Base-by-base conservation (phyloP, 2,113 vertebrate genomes). In the Glaucidium brasilianum region DNA sequence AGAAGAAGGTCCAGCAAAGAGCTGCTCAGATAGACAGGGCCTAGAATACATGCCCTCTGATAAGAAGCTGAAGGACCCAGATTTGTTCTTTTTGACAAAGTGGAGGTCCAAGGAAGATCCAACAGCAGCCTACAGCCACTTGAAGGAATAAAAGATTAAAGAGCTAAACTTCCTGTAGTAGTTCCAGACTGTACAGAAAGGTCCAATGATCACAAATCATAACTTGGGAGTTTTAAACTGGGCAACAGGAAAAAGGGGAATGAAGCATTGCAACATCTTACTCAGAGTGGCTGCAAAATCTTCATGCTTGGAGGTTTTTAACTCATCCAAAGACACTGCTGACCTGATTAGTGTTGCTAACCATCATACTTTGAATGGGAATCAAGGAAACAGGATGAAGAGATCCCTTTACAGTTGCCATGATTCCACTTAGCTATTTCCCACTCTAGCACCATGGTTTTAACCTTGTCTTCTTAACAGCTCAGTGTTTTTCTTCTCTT, bases 351-450 rank as follows among this genome's bases (percentile, higher is more conserved):
- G 19, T 10, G 15, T 1, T 72, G 11, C 35, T 10, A 67, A 20
- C 15, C 68, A 12, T 26, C 34, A 77, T 6, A 53, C 16, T 85
- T 62, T 27, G 27, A 68, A 20, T 29, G 6, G 14, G 19, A 90
- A 88, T 55, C 41, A 63, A 72, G n/a, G 6, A 81, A 90, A 87
- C 1, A 13, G 34, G 32, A 75, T 32, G 71, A 69, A 85, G 49
- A 85, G 15, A 56, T 45, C 10, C 27, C 55, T 56, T 53, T 49
- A 67, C 12, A 58, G 6, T 73, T 60, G 58, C 34, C 22, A 29
- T 41, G n/a, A 83, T 49, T 96, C 43, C 74, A 95, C 49, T 80
- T 64, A 67, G 80, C 90, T 90, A 96, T 77, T 63, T 94, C 80
- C 41, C 72, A 32, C 91, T 53, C 78, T 15, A 74, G 35, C 77